phyloP scores from a whole-genome alignment of 2,888 invertebrate species.

The Linnaemya tessellans region DNA sequence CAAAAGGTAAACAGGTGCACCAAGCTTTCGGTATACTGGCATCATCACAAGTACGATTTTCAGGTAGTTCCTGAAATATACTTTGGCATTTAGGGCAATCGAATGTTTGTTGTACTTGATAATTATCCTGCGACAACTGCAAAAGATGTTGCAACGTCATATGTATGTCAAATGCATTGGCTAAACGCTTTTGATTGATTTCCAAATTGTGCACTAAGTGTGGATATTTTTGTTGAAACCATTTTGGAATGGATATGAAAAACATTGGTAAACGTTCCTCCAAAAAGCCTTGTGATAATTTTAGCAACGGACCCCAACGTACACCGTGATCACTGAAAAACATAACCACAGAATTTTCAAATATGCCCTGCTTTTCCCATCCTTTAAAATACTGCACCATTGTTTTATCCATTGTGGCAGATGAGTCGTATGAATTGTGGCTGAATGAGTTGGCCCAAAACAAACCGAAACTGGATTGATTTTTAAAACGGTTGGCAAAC shows the following conservation, averaged over 20 bases:
- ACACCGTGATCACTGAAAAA: slow-evolving; percentile 92
- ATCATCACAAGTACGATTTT: slow-evolving; percentile 87
- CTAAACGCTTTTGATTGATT: slow-evolving; percentile 86
- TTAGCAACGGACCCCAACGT: slow-evolving; percentile 88
- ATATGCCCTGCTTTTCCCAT: slow-evolving; percentile 85
- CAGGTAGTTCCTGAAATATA: slow-evolving; percentile 86
- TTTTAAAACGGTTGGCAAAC: slow-evolving; percentile 86
- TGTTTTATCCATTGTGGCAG: slow-evolving; percentile 87
- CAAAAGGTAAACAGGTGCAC: slow-evolving; percentile 89
- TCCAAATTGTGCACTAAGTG: slow-evolving; percentile 84
- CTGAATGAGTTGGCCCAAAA: slow-evolving; percentile 92
- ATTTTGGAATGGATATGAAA: slow-evolving; percentile 87
- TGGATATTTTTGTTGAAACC: slow-evolving; percentile 85
- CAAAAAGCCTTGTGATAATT: slow-evolving; percentile 88
- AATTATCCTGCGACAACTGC: slow-evolving; percentile 77
- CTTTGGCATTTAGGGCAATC: slow-evolving; percentile 87
- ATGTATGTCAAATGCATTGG: slow-evolving; percentile 89
- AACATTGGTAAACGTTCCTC: slow-evolving; percentile 91
- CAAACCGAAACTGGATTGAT: slow-evolving; percentile 87
- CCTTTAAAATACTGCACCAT: slow-evolving; percentile 86
- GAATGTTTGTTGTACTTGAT: slow-evolving; percentile 73
- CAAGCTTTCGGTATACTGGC: slow-evolving; percentile 88
- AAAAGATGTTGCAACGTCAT: slow-evolving; percentile 87
- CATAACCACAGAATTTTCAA: slow-evolving; percentile 87
- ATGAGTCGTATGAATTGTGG: slow-evolving; percentile 87